These are phyloP conservation scores for Piscicola geometra DNA, from an alignment of 2,888 invertebrate genomes.

Conservation along the genomic window DNA sequence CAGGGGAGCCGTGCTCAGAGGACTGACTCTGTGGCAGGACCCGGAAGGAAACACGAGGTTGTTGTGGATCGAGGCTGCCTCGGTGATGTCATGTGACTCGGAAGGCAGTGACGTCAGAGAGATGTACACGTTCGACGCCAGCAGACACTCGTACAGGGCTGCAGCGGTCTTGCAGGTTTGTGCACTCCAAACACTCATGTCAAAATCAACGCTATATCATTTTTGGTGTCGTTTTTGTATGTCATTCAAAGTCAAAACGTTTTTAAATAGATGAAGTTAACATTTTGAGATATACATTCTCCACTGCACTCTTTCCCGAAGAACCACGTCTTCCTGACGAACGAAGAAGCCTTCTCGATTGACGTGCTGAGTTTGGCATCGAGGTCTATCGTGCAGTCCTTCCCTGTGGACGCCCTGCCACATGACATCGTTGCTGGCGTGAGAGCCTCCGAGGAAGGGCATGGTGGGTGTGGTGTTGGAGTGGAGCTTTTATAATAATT, in stretches of 20 bases:
- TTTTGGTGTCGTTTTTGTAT: too few relatives aligned
- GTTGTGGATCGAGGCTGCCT: not conserved
- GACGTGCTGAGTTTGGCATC: not conserved
- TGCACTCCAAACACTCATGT: too few relatives aligned
- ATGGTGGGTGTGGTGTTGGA: slow-evolving; percentile 16
- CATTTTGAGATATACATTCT: not conserved
- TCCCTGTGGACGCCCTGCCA: slow-evolving; percentile 12
- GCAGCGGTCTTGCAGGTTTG: not conserved
- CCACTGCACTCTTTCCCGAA: not conserved
- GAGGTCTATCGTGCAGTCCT: not conserved
- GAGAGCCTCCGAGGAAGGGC: not conserved
- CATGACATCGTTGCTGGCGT: not conserved
- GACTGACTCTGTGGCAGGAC: not conserved
- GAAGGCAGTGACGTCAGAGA: not conserved
- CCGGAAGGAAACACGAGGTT: not conserved
- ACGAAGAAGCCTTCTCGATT: not conserved
- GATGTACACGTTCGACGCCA: not conserved
- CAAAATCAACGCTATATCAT: too few relatives aligned
- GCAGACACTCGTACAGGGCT: not conserved
- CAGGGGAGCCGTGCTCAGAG: not conserved
- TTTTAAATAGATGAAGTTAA: not conserved
- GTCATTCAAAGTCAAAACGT: not conserved
- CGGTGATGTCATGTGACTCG: not conserved
- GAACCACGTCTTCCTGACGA: slow-evolving; percentile 1
- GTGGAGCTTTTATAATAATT: not conserved